These are phyloP conservation scores for Scolopax bukidnonensis DNA, from an alignment of 2,797 vertebrate genomes.

Conservation along the genomic window DNA sequence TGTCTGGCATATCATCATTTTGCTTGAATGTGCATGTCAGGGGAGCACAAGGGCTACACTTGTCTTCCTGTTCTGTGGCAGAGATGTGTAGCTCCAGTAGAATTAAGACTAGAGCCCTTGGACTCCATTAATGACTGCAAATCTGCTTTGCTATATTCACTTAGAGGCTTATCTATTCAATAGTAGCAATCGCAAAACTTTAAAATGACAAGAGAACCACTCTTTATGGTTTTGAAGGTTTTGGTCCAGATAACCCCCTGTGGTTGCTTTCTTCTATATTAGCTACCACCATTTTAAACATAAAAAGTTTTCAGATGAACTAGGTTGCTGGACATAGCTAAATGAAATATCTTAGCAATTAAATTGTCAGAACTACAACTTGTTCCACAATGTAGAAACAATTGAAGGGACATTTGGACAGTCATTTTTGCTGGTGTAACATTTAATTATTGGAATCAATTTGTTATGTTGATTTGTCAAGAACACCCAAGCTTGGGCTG, in stretches of 20 bases:
- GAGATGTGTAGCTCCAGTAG: background rate
- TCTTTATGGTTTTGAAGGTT: background rate
- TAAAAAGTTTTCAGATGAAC: background rate
- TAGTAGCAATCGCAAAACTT: background rate
- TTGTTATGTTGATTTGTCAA: background rate
- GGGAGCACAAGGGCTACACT: background rate
- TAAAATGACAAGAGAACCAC: background rate
- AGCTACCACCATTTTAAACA: background rate
- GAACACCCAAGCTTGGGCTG: background rate
- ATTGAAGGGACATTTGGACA: background rate
- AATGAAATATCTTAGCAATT: background rate
- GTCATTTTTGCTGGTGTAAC: background rate
- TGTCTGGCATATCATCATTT: background rate
- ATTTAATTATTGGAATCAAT: background rate
- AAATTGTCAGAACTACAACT: background rate
- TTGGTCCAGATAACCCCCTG: background rate
- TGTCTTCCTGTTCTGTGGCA: background rate
- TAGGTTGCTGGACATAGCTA: background rate
- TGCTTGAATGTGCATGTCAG: background rate
- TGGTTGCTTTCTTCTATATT: background rate
- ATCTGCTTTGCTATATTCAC: background rate
- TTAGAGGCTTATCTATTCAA: background rate
- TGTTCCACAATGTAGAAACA: background rate
- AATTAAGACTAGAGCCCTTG: background rate
- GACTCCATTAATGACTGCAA: background rate